Evolutionary conservation across 2,888 invertebrate genomes (phyloP).

Genomic region (Anthophora plumipes): DNA sequence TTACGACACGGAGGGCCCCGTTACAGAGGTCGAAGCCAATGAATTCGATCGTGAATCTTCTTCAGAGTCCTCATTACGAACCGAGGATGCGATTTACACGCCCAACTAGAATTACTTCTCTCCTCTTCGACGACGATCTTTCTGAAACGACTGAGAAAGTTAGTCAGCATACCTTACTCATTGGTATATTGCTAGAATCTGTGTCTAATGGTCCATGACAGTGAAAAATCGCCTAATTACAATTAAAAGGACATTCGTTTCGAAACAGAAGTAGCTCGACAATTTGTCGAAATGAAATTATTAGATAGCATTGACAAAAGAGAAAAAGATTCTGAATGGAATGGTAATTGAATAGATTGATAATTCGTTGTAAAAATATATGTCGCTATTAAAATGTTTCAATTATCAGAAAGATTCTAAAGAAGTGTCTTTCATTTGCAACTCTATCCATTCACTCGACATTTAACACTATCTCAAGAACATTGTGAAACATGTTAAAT

Average conservation of each 20-base stretch:
- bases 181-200: conserved; percentile 29
- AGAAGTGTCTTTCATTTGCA: too few species aligned
- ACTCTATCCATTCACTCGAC: too few species aligned
- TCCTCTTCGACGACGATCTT: conserved; percentile 27
- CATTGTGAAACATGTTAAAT: too few species aligned
- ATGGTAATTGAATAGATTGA: background rate
- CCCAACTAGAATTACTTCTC: background rate
- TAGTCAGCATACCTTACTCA: conserved; percentile 35
- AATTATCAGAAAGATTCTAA: too few species aligned
- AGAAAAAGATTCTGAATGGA: background rate
- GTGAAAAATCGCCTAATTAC: conserved; percentile 23
- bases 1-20: conserved; percentile 50
- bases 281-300: too few species aligned
- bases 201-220: conserved; percentile 34
- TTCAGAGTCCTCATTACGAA: conserved; percentile 69
- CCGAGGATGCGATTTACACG: conserved; percentile 35
- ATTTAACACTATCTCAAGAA: too few species aligned
- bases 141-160: conserved; percentile 45
- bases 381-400: too few species aligned
- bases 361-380: background rate
- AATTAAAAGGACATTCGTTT: conserved; percentile 1
- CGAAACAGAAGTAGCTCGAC: too few species aligned
- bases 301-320: too few species aligned
- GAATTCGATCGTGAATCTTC: conserved; percentile 73
- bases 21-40: conserved; percentile 68